Evolutionary conservation across 1,140 invertebrate genomes (phyloP), one percentile per base, ranked within the genome.

Genomic region (Chelonus insularis): DNA sequence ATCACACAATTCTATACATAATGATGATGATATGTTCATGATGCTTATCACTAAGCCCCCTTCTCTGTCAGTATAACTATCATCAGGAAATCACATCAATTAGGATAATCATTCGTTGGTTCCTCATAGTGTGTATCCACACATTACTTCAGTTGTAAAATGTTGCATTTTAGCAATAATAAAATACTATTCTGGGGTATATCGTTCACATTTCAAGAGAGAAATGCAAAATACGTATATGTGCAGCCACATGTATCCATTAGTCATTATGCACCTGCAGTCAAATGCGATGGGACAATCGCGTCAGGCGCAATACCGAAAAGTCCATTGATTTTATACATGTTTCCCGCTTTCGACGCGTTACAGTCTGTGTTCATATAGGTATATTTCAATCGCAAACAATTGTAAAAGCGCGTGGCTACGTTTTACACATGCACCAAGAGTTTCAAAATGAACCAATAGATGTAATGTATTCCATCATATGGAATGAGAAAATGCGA

Each of bases 271-370:
- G 12, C 2, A 56, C 21, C 18, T 29, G 25, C 7, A 32, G 39
- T 18, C 21, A 56, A 56, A 56, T 56, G 43, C 52, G 34, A 23
- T 34, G 9, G 34, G 52, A 55, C 36, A 36, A 55, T 55, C 39
- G 52, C 34, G 18, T 29, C 52, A 55, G 34, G 34, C 32, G 52
- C 52, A 39, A 11, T 39, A 39, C 52, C 34, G 52, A 55, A 55
- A 41, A 55, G 52, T 55, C 18, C 52, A 55, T 55, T 55, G 52
- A 55, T 55, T 55, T 55, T 55, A 29, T 29, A 21, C 52, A 12
- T 11, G 21, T 55, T 55, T 55, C 52, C 34, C 52, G 52, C 52
- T 39, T 57, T 48, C 41, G 39, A 57, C 29, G 55, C 55, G 39
- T 36, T 45, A 57, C 55, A 48, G 45, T 34, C 14, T 39, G 14